Percentiles rank a stretch among this genome's conserved stretches.
Conservation (phyloP, 2,797 vertebrate genomes). For the Lutjanus campechanus region DNA sequence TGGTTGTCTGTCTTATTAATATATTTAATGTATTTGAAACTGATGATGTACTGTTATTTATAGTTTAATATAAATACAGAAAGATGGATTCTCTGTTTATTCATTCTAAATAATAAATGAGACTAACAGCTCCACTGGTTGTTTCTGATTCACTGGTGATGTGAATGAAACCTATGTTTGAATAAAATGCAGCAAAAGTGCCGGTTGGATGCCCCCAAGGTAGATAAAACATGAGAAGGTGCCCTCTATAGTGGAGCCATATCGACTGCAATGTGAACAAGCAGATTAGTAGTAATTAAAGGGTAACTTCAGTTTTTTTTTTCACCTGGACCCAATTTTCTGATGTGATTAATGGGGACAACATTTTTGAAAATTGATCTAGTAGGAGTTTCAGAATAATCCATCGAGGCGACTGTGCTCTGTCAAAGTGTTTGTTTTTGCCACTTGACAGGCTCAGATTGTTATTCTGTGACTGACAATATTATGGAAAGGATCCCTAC, state of each 20-base stretch:
- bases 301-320: too few species aligned
- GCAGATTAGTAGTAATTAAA: too few species aligned
- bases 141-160: constrained; percentile 8
- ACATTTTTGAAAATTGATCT: too few species aligned
- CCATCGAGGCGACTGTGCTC: too few species aligned
- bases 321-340: too few species aligned
- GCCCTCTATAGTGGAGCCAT: not conserved
- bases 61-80: constrained; percentile 20
- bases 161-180: not conserved
- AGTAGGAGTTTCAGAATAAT: too few species aligned
- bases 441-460: too few species aligned
- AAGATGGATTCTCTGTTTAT: constrained; percentile 11
- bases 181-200: not conserved
- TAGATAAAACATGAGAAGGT: not conserved
- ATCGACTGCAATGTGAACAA: too few species aligned
- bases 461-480: too few species aligned
- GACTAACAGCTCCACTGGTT: constrained; percentile 6
- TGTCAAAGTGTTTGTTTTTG: too few species aligned
- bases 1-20: constrained; percentile 24
- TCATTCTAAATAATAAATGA: constrained; percentile 26
- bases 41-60: constrained; percentile 41
- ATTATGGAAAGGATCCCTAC: too few species aligned
- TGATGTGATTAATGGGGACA: too few species aligned
- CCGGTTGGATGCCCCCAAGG: not conserved
- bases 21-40: constrained; percentile 42